phyloP scores from a whole-genome alignment of 2,888 invertebrate genomes.

The Cantharis flavilabris region DNA sequence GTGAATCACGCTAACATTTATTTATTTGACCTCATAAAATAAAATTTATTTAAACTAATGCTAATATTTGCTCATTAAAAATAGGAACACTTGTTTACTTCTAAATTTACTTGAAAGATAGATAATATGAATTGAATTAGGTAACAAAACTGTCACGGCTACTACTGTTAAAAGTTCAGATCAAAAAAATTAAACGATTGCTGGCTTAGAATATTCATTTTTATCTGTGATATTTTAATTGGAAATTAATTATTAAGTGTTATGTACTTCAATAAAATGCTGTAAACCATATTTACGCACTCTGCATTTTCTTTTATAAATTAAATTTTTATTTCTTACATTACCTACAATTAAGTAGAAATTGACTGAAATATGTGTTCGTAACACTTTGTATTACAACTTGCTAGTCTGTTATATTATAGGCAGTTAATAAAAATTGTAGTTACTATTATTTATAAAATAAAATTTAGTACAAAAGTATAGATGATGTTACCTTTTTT shows the following conservation, averaged over 20 bases:
- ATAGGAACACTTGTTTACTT: neutral
- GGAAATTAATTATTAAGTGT: neutral
- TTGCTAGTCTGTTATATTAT: neutral
- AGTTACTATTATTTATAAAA: neutral
- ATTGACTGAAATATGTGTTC: neutral
- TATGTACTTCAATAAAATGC: neutral
- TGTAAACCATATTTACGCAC: neutral
- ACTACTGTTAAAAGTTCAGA: neutral
- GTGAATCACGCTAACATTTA: neutral
- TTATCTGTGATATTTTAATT: neutral
- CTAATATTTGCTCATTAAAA: slow-evolving; percentile 1
- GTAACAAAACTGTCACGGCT: neutral
- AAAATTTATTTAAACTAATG: neutral
- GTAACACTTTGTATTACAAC: neutral
- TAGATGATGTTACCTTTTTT: neutral
- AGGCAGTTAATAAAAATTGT: neutral
- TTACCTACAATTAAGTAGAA: neutral
- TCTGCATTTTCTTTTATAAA: neutral
- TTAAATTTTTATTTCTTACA: neutral
- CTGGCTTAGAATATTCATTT: neutral
- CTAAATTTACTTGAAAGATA: neutral
- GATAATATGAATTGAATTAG: neutral
- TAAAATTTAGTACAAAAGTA: neutral
- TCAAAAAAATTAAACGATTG: neutral
- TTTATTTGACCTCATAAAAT: neutral